Evolutionary conservation across 2,113 vertebrate genomes (phyloP).

Genomic region (Scophthalmus maximus): DNA sequence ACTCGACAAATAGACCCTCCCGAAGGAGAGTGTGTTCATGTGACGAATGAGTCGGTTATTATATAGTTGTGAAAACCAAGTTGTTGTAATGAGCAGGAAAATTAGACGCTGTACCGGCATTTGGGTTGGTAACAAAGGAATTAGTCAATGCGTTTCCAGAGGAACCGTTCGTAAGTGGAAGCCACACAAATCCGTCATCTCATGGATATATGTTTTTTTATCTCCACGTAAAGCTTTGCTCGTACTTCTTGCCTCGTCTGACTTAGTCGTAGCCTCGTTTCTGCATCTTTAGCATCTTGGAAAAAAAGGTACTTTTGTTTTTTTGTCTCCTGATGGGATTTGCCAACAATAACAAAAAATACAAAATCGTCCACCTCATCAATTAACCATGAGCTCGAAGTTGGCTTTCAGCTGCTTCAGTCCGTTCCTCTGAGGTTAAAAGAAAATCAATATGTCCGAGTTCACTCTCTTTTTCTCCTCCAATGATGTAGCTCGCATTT

Average conservation of each 20-base stretch:
- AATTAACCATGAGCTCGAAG: background rate
- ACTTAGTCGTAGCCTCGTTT: too few relatives aligned
- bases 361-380: background rate
- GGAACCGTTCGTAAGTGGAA: background rate
- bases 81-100: background rate
- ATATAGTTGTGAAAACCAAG: background rate
- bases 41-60: too few relatives aligned
- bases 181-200: too few relatives aligned
- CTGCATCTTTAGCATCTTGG: too few relatives aligned
- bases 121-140: constrained; percentile 2
- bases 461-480: background rate
- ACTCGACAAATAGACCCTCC: too few relatives aligned
- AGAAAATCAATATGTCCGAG: background rate
- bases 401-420: background rate
- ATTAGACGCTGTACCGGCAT: background rate
- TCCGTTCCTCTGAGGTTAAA: background rate
- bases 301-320: too few relatives aligned
- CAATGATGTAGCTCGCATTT: constrained; percentile 13
- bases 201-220: too few relatives aligned
- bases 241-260: too few relatives aligned
- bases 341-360: background rate
- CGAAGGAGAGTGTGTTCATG: too few relatives aligned
- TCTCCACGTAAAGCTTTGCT: too few relatives aligned
- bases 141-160: too few relatives aligned
- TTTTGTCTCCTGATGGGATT: too few relatives aligned